phyloP scores from a whole-genome alignment of 30 jellyfish, hydroid and myxozoan genomes.

The Pelagia noctiluca region DNA sequence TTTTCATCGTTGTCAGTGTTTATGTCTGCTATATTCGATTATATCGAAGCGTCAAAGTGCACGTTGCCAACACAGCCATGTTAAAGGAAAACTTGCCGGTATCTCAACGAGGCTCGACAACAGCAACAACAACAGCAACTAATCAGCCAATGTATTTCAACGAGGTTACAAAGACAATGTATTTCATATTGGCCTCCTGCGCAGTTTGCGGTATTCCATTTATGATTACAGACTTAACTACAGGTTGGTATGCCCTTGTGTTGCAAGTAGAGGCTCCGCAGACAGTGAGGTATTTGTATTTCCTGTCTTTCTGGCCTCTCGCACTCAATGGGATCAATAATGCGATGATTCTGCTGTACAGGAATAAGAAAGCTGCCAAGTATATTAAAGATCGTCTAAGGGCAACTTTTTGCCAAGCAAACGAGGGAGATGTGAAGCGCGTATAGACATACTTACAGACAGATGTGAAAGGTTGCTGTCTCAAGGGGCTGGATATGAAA shows the following conservation, averaged over 20 bases:
- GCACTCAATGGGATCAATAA: conserved; percentile 6
- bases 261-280: conserved; percentile 34
- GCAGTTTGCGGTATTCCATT: conserved; percentile 31
- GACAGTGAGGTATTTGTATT: conserved; percentile 32
- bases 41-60: conserved; percentile 20
- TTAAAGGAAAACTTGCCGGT: too few species aligned
- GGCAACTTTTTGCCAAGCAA: too few species aligned
- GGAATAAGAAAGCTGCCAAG: conserved; percentile 27
- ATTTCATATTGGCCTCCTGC: conserved; percentile 38
- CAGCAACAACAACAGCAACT: too few species aligned
- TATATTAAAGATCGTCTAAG: neutral
- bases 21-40: conserved; percentile 45
- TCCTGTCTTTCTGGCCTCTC: conserved; percentile 15
- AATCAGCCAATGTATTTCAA: too few species aligned
- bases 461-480: too few species aligned
- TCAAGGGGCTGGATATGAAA: too few species aligned
- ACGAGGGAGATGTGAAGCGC: too few species aligned
- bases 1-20: conserved; percentile 16
- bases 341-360: conserved; percentile 24
- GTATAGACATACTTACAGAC: too few species aligned
- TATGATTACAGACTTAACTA: conserved; percentile 40
- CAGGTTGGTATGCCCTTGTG: conserved; percentile 48
- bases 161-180: too few species aligned
- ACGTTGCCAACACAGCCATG: conserved; percentile 24
- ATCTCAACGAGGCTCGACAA: too few species aligned